A percentile compares a stretch with the other conserved stretches of the same genome.
Conservation (phyloP, 1,140 invertebrate species). For the Nasonia vitripennis region DNA sequence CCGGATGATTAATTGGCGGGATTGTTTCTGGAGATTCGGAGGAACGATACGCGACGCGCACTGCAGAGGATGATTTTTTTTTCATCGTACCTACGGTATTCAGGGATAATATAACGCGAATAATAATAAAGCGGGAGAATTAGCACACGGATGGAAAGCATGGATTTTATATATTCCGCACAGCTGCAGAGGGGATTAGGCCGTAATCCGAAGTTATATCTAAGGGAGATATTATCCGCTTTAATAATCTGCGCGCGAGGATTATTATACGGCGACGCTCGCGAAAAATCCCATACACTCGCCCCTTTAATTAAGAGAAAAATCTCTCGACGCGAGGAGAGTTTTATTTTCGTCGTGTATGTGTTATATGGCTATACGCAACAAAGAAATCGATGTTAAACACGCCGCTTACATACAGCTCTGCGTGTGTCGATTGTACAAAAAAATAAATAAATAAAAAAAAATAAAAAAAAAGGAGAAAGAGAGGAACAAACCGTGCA, state of each 20-base stretch:
- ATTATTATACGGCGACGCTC: background rate
- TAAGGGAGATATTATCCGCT: background rate
- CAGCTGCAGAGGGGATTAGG: background rate
- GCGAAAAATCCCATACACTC: background rate
- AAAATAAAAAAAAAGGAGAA: background rate
- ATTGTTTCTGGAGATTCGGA: background rate
- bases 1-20: background rate
- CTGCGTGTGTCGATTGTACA: too few relatives aligned
- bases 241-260: background rate
- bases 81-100: too few relatives aligned
- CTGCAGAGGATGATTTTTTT: too few relatives aligned
- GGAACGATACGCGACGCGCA: background rate
- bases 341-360: too few relatives aligned
- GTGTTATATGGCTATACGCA: too few relatives aligned
- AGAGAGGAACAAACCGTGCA: background rate
- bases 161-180: background rate
- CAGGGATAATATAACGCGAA: too few relatives aligned
- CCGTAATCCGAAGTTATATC: background rate
- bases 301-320: background rate
- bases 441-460: too few relatives aligned
- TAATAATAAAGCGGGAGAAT: background rate
- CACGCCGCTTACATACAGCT: background rate
- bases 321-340: too few relatives aligned
- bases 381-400: background rate
- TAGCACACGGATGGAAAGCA: background rate